Conservation (phyloP, 2,797 vertebrate genomes). For the Oreortyx pictus region DNA sequence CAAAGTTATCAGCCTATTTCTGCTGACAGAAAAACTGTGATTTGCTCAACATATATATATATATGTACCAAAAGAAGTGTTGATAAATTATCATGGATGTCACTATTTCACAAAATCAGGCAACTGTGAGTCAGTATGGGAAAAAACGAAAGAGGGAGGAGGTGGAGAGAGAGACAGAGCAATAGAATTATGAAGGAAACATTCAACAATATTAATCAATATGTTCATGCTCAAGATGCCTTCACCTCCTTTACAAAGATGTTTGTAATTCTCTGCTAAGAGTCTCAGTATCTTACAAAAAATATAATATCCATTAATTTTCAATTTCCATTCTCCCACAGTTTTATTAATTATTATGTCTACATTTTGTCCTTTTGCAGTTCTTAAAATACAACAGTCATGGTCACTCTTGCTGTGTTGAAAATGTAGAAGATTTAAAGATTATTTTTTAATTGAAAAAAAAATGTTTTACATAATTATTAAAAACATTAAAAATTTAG, state of each 20-base stretch:
- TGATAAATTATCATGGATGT: not conserved
- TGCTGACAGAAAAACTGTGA: not conserved
- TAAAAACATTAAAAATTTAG: not conserved
- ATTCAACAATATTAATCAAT: not conserved
- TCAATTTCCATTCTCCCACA: not conserved
- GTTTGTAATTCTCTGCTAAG: not conserved
- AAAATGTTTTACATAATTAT: not conserved
- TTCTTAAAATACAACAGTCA: not conserved
- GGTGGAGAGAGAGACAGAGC: not conserved
- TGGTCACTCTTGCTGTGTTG: not conserved
- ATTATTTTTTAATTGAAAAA: not conserved
- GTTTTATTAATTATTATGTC: not conserved
- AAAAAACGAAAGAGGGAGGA: not conserved
- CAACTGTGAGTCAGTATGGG: not conserved
- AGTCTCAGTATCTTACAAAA: not conserved
- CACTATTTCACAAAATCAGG: not conserved
- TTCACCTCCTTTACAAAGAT: not conserved
- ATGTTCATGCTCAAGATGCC: not conserved
- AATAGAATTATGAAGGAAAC: not conserved
- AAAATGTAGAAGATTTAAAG: not conserved
- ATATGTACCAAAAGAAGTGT: not conserved
- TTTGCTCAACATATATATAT: not conserved
- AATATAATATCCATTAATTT: accelerated
- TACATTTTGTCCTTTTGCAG: not conserved
- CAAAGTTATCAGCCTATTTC: not conserved